A percentile compares a stretch with the other conserved stretches of the same genome.
phyloP scores from a whole-genome alignment of 2,888 invertebrate species.

The Drosophila imparisetae region DNA sequence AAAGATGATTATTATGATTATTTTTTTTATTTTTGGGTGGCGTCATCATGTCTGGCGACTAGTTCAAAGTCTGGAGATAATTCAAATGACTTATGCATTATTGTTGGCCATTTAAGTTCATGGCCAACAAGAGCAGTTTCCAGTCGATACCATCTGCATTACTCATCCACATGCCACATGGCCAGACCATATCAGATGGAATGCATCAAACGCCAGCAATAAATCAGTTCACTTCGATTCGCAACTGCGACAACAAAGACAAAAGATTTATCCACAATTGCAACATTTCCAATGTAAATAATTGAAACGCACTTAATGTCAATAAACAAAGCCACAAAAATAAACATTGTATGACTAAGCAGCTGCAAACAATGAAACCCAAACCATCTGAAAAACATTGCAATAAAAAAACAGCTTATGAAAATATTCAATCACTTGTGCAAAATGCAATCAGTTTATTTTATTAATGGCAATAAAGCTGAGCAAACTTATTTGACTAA shows the following conservation, averaged over 20 bases:
- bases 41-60: slow-evolving; percentile 38
- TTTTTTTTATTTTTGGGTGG: background rate
- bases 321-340: slow-evolving; percentile 2
- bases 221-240: slow-evolving; percentile 13
- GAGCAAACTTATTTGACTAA: background rate
- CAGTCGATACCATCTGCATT: slow-evolving; percentile 19
- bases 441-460: background rate
- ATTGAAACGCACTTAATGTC: slow-evolving; percentile 25
- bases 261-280: slow-evolving; percentile 7
- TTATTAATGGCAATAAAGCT: background rate
- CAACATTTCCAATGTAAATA: slow-evolving; percentile 20
- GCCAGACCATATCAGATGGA: slow-evolving; percentile 24
- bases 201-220: slow-evolving; percentile 7
- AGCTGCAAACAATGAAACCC: background rate
- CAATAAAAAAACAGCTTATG: background rate
- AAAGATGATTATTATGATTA: slow-evolving; percentile 1
- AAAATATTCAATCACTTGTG: background rate
- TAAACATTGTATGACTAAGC: slow-evolving; percentile 22
- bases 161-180: slow-evolving; percentile 27
- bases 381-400: background rate
- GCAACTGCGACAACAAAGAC: slow-evolving; percentile 28
- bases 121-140: slow-evolving; percentile 22
- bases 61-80: slow-evolving; percentile 32
- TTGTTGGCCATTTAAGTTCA: slow-evolving; percentile 35
- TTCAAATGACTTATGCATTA: slow-evolving; percentile 22